These are phyloP conservation scores for Coelogynopora nodosa DNA, from an alignment of 2,888 invertebrate species.

Conservation along the genomic window DNA sequence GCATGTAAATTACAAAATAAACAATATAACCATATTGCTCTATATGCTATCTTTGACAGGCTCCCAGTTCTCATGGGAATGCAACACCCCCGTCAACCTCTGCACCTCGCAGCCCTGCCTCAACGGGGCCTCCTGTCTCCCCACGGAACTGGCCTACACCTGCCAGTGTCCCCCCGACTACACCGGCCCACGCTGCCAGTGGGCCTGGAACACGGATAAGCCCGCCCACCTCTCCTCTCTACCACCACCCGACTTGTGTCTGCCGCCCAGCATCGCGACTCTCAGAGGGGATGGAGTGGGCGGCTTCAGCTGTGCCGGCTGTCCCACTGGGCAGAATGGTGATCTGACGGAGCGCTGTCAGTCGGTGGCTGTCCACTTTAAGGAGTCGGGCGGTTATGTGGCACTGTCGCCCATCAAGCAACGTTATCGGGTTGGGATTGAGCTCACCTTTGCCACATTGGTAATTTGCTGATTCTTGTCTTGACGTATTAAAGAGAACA, in stretches of 20 bases:
- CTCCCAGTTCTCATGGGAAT: neutral
- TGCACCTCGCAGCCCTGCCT: neutral
- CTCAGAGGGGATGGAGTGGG: neutral
- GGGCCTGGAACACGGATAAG: neutral
- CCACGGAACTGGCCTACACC: neutral
- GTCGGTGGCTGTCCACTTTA: neutral
- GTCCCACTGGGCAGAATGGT: neutral
- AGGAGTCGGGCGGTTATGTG: neutral
- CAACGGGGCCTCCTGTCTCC: neutral
- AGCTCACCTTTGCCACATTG: neutral
- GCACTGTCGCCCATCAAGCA: neutral
- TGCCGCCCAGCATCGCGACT: neutral
- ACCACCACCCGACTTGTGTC: neutral
- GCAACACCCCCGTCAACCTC: neutral
- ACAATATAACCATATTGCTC: no score
- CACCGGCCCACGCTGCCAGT: neutral
- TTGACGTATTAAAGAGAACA: no score
- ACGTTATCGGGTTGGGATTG: neutral
- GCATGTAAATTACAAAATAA: no score
- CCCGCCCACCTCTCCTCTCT: neutral
- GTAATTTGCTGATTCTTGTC: neutral
- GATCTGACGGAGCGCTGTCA: neutral
- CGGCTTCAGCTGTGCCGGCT: neutral
- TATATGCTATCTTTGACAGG: no score
- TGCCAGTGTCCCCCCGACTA: neutral